A percentile compares a stretch with the other conserved stretches of the same genome.
Conservation (phyloP, 2,797 vertebrate genomes). For the Syngnathus rostellatus region DNA sequence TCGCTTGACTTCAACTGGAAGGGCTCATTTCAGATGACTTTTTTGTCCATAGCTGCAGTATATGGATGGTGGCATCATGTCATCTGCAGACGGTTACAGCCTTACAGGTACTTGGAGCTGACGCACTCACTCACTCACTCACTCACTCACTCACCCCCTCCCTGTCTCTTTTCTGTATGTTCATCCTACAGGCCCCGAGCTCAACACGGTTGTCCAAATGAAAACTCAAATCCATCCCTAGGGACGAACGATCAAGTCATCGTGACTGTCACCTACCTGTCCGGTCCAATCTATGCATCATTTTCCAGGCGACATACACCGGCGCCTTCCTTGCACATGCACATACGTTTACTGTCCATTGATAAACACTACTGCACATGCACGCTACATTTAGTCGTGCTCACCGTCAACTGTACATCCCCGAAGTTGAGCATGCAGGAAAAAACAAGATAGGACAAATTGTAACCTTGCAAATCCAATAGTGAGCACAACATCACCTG, state of each 20-base stretch:
- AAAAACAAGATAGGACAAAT: neutral
- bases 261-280: neutral
- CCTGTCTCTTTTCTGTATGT: neutral
- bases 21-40: too few species aligned
- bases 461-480: too few species aligned
- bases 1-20: too few species aligned
- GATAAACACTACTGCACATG: neutral
- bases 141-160: too few species aligned
- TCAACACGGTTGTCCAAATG: neutral
- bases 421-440: neutral
- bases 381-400: neutral
- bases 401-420: neutral
- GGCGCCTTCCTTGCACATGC: neutral
- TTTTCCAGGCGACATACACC: neutral
- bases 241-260: neutral
- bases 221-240: neutral
- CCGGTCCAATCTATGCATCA: neutral
- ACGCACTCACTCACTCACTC: too few species aligned
- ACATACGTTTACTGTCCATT: neutral
- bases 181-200: neutral
- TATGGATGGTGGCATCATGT: neutral
- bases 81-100: neutral
- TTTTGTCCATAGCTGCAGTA: neutral
- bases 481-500: neutral
- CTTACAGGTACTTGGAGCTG: neutral